phyloP scores from a whole-genome alignment of 2,113 vertebrate genomes.

The Pluvianellus socialis region DNA sequence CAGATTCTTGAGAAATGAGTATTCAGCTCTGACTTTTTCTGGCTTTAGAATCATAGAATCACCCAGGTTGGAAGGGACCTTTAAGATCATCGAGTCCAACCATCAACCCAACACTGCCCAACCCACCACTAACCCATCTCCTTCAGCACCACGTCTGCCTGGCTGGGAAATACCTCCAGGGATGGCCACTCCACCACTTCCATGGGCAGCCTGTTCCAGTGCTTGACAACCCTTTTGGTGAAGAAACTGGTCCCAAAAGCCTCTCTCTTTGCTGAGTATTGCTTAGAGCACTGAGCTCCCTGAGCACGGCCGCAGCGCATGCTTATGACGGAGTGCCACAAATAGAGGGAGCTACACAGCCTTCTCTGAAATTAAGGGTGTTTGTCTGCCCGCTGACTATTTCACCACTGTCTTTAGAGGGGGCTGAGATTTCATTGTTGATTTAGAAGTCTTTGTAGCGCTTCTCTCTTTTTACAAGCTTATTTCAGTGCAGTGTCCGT shows the following conservation, averaged over 20 bases:
- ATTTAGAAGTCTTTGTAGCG: background rate
- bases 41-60: background rate
- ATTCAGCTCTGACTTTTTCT: background rate
- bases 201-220: no score
- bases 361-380: background rate
- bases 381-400: background rate
- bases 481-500: background rate
- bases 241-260: background rate
- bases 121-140: no score
- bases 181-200: no score
- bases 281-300: background rate
- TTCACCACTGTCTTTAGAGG: background rate
- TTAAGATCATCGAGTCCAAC: no score
- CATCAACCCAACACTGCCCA: no score
- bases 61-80: no score
- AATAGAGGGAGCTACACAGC: fast-evolving
- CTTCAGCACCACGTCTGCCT: no score
- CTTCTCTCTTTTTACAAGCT: background rate
- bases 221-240: no score
- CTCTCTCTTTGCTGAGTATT: fast-evolving
- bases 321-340: fast-evolving
- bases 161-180: no score
- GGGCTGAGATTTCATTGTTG: background rate
- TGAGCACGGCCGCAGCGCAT: fast-evolving
- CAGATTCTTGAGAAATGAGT: background rate